A percentile compares a stretch with the other conserved stretches of the same genome.
Evolutionary conservation across 35 echinoderm and acorn worm species (phyloP).

Genomic region (Apostichopus parvimensis): DNA sequence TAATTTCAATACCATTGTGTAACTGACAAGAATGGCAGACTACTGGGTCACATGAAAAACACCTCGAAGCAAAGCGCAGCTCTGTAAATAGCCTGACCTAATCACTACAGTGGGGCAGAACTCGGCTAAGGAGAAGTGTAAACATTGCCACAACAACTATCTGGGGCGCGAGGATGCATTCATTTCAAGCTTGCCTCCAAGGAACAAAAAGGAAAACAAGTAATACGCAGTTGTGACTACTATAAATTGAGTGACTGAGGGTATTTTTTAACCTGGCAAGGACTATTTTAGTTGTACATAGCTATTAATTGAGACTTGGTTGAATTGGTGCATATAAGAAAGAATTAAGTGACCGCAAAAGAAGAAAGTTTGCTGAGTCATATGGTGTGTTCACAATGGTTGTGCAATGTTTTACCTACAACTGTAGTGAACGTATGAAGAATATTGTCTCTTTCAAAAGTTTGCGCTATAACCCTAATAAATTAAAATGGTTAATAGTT

Average conservation of each 20-base stretch:
- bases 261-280: no score
- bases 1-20: slow-evolving; percentile 38
- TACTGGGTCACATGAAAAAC: slow-evolving; percentile 48
- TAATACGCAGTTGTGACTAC: background rate
- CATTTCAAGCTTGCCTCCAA: slow-evolving; percentile 38
- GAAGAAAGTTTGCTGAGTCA: background rate
- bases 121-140: slow-evolving; percentile 47
- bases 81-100: slow-evolving; percentile 46
- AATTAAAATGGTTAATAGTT: no score
- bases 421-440: no score
- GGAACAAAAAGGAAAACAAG: slow-evolving; percentile 7
- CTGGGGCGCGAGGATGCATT: slow-evolving; percentile 49
- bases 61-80: slow-evolving; percentile 33
- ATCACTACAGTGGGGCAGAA: slow-evolving; percentile 46
- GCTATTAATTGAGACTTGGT: no score
- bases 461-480: no score
- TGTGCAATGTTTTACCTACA: no score
- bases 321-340: no score
- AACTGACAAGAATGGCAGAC: slow-evolving; percentile 40
- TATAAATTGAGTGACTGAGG: background rate
- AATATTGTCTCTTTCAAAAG: no score
- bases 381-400: background rate
- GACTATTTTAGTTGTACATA: no score
- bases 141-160: slow-evolving; percentile 28
- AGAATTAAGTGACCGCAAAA: background rate